Evolutionary conservation across 2,888 invertebrate genomes (phyloP), one percentile per base, ranked within the genome.

Genomic region (Drosophila quinaria): DNA sequence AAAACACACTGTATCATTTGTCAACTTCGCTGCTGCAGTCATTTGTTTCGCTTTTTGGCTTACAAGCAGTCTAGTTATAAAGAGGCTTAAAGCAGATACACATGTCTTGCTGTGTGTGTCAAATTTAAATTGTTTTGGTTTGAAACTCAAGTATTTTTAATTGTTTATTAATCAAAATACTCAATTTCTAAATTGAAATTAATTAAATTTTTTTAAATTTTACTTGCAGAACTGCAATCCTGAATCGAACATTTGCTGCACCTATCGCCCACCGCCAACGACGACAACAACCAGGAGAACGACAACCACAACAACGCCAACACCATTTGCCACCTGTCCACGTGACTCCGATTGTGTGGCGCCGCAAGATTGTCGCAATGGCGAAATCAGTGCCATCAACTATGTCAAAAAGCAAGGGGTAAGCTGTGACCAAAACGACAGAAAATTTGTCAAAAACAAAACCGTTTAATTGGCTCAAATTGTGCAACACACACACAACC

Each of bases 161-260:
- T 29, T 29, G 8, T 29, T 29, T 5, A 5, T 5, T 25, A 5
- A 25, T 25, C 0, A 25, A 25, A 6, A 25, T 25, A 25, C 5
- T 6, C 5, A 25, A 25, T 25, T 25, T 1, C 6, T 25, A 25
- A 5, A 25, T 5, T 25, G 1, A 8, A 0, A 8, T n/a, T 1
- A 35, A 5, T n/a, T n/a, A n/a, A n/a, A n/a, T n/a, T n/a, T n/a
- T n/a, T 19, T 19, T 4, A 5, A 13, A 44, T 17, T 59, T 50
- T 49, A 22, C 25, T 92, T 92, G 6, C 87, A 94, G 93, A 91
- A 92, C 64, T 94, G 94, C 85, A 91, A 92, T 63, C 81, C 90
- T 11, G 91, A 91, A 65, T 91, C 90, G 10, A 91, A 93, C 89
- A 87, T 92, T 1, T 94, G 94, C 78, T 94, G 94, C 78, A 90